A percentile compares a stretch with the other conserved stretches of the same genome.
Evolutionary conservation across 2,888 invertebrate genomes (phyloP).

Genomic region (Lochmaea crataegi): DNA sequence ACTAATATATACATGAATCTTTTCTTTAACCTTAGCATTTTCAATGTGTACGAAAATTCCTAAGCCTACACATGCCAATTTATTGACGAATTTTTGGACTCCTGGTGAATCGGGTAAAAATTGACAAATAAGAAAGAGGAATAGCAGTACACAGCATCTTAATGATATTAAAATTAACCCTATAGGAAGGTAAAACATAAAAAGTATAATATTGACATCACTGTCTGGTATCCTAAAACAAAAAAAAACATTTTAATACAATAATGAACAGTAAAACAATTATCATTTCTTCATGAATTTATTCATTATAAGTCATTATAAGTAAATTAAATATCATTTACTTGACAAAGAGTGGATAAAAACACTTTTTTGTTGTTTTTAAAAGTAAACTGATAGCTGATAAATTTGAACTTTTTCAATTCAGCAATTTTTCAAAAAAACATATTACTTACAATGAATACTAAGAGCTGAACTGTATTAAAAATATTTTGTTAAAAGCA

Average conservation of each 20-base stretch:
- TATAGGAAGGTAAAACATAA: slow-evolving; percentile 70
- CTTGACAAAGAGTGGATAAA: too few relatives aligned
- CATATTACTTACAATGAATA: too few relatives aligned
- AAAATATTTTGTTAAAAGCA: too few relatives aligned
- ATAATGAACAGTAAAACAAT: neutral
- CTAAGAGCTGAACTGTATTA: too few relatives aligned
- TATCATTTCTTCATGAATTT: too few relatives aligned
- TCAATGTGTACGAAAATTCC: slow-evolving; percentile 73
- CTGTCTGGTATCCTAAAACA: slow-evolving; percentile 68
- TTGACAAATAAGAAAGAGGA: slow-evolving; percentile 70
- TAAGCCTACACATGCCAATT: slow-evolving; percentile 71
- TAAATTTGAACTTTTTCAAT: too few relatives aligned
- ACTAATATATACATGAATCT: slow-evolving; percentile 72
- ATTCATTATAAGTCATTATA: too few relatives aligned
- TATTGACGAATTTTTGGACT: slow-evolving; percentile 68
- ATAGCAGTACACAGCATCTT: slow-evolving; percentile 67
- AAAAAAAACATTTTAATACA: slow-evolving; percentile 36
- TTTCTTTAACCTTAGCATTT: slow-evolving; percentile 69
- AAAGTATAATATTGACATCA: slow-evolving; percentile 66
- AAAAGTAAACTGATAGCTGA: too few relatives aligned
- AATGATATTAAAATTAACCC: slow-evolving; percentile 68
- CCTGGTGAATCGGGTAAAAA: slow-evolving; percentile 70
- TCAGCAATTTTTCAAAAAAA: too few relatives aligned
- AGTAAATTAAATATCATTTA: too few relatives aligned
- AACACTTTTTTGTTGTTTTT: too few relatives aligned